These are phyloP conservation scores for Drosophila rufa DNA, from an alignment of 1,140 invertebrate genomes.

Conservation along the genomic window DNA sequence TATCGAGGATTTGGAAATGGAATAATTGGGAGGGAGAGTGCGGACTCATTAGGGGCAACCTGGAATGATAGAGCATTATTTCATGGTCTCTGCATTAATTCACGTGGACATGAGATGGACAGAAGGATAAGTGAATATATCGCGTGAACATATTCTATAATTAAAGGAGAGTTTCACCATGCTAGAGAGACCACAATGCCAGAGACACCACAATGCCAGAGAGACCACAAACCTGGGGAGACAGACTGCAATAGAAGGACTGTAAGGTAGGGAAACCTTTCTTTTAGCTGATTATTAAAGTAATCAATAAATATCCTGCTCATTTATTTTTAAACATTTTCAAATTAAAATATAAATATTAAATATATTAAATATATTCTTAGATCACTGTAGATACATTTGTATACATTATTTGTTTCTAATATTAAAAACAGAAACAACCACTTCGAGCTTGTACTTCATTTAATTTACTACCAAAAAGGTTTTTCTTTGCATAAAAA, in stretches of 20 bases:
- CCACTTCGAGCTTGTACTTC: no score
- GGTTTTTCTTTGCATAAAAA: background rate
- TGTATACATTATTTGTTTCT: no score
- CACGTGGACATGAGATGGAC: slow-evolving; percentile 44
- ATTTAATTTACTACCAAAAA: background rate
- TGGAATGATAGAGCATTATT: slow-evolving; percentile 27
- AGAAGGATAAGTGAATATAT: slow-evolving; percentile 9
- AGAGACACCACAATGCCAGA: background rate
- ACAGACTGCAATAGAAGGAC: background rate
- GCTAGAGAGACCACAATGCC: background rate
- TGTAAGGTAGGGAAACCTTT: background rate
- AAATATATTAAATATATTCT: background rate
- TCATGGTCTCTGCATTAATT: slow-evolving; percentile 66
- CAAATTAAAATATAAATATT: no score
- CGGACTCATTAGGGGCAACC: slow-evolving; percentile 51
- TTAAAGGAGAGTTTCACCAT: background rate
- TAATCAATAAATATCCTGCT: background rate
- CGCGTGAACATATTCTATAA: slow-evolving; percentile 7
- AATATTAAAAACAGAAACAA: background rate
- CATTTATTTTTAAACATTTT: no score
- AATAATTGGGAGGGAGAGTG: background rate
- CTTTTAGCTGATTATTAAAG: background rate
- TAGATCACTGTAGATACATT: no score
- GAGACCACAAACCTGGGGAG: no score
- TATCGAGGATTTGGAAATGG: slow-evolving; percentile 24